Conservation (phyloP, 2,113 vertebrate species). For the Gobiocypris rarus region DNA sequence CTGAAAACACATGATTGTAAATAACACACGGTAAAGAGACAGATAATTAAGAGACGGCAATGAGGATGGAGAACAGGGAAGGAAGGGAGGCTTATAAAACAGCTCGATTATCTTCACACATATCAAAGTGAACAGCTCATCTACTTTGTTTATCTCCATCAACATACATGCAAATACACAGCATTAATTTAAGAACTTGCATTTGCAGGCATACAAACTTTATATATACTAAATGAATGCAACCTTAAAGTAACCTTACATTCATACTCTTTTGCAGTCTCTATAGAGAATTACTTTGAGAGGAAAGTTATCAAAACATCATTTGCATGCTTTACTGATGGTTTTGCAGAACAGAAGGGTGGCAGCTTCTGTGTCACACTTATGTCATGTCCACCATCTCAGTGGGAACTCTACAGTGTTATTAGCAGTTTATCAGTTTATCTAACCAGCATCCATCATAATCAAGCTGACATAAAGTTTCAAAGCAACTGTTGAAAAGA, state of each 20-base stretch:
- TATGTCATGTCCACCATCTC: conserved; percentile 30
- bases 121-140: conserved; percentile 26
- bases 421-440: conserved; percentile 12
- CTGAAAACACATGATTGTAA: conserved; percentile 74
- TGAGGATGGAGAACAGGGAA: conserved; percentile 11
- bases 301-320: not conserved
- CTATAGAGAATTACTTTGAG: not conserved
- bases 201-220: not conserved
- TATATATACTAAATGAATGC: not conserved
- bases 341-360: conserved; percentile 30
- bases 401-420: conserved; percentile 25
- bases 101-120: conserved; percentile 16
- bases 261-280: not conserved
- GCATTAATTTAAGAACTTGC: not conserved
- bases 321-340: not conserved
- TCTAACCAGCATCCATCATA: conserved; percentile 25
- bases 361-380: conserved; percentile 34
- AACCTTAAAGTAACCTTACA: not conserved
- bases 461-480: conserved; percentile 16
- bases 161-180: not conserved
- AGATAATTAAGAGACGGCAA: conserved; percentile 59
- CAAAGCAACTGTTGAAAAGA: conserved; percentile 25
- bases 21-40: conserved; percentile 68
- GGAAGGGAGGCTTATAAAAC: conserved; percentile 2
- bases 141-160: not conserved